phyloP scores from a whole-genome alignment of 2,888 invertebrate species.

The Nemapogon koenigi region DNA sequence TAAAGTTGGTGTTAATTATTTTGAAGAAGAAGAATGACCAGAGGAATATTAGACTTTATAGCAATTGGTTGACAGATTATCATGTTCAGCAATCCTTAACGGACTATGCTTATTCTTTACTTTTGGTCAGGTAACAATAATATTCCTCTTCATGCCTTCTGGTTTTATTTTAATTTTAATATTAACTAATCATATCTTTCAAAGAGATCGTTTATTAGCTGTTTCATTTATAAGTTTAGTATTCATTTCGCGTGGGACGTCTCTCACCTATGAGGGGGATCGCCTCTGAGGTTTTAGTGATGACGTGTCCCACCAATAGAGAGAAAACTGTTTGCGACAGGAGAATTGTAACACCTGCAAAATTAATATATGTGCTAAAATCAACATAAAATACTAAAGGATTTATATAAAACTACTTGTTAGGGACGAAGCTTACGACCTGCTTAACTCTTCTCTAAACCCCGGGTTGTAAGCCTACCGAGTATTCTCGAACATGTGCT shows the following conservation, averaged over 20 bases:
- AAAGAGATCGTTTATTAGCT: constrained; percentile 17
- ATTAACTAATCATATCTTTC: constrained; percentile 26
- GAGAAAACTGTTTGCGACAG: constrained; percentile 99
- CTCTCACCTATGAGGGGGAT: constrained; percentile 95
- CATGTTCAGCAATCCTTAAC: no score
- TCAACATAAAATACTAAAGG: no score
- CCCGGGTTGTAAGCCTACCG: no score
- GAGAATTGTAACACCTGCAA: constrained; percentile 98
- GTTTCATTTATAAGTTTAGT: constrained; percentile 18
- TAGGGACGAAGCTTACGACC: no score
- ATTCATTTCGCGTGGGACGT: constrained; percentile 22
- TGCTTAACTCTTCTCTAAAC: no score
- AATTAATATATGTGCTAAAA: constrained; percentile 55
- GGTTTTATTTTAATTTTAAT: constrained; percentile 23
- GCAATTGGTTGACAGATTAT: no score
- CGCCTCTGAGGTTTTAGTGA: constrained; percentile 99
- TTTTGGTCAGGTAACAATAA: no score
- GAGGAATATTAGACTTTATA: constrained; percentile 42
- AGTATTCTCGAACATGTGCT: constrained; percentile 49
- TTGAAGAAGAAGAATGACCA: constrained; percentile 29
- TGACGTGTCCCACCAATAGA: constrained; percentile 98
- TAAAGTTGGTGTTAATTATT: constrained; percentile 18
- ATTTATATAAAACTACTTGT: no score
- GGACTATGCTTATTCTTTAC: no score
- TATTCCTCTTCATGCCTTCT: constrained; percentile 40